Evolutionary conservation across 23 tunicate genomes (phyloP).

Genomic region (Styela clava): DNA sequence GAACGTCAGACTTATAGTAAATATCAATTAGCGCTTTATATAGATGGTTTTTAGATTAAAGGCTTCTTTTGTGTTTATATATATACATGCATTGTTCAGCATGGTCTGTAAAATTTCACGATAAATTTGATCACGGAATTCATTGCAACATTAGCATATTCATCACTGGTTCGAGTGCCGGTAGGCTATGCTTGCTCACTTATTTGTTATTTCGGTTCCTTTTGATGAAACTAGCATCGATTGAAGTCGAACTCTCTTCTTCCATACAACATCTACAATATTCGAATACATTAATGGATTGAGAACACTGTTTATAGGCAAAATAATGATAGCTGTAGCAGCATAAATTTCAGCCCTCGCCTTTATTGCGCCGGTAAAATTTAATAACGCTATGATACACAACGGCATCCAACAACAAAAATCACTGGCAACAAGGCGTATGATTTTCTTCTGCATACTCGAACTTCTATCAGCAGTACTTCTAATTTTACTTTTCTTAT

Average conservation of each 20-base stretch:
- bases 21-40: no score
- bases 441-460: conserved; percentile 45
- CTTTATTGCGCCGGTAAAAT: conserved; percentile 25
- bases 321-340: conserved; percentile 54
- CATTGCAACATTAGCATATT: no score
- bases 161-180: no score
- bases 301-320: conserved; percentile 80
- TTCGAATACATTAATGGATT: conserved; percentile 79
- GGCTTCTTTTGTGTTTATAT: no score
- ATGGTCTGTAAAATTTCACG: no score
- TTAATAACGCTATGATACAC: conserved; percentile 57
- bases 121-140: no score
- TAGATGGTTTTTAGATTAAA: no score
- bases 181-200: no score
- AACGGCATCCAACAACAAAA: conserved; percentile 80
- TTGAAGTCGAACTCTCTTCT: background rate
- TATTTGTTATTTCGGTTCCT: background rate
- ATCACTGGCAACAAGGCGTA: conserved; percentile 57
- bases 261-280: conserved; percentile 27
- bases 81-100: no score
- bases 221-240: background rate
- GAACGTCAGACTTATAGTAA: no score
- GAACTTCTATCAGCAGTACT: conserved; percentile 30
- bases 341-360: conserved; percentile 53
- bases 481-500: background rate